Conservation (phyloP, 1,140 invertebrate genomes). For the Chelonus insularis region DNA sequence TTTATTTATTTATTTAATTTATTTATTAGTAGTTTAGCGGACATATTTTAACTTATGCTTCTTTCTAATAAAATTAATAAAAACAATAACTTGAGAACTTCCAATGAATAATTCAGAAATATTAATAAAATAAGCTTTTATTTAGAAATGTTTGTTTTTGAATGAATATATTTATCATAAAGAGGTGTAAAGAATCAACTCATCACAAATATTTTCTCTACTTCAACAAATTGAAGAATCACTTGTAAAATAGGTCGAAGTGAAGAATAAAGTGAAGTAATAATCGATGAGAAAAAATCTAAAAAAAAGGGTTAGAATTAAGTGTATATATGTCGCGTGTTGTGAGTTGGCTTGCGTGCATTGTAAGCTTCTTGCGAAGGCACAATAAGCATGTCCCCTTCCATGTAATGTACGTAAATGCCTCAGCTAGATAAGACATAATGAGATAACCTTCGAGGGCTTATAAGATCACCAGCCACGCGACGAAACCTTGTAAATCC, state of each 20-base stretch:
- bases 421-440: slow-evolving; percentile 37
- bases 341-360: slow-evolving; percentile 25
- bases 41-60: no score
- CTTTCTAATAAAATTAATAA: neutral
- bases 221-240: no score
- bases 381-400: slow-evolving; percentile 10
- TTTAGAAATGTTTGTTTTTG: no score
- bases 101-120: neutral
- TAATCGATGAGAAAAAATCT: neutral
- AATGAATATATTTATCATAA: no score
- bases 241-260: slow-evolving; percentile 19
- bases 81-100: neutral
- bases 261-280: slow-evolving; percentile 23
- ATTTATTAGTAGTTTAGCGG: no score
- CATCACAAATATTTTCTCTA: no score
- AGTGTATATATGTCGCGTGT: slow-evolving; percentile 27
- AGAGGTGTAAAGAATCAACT: no score
- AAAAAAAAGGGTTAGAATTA: slow-evolving; percentile 8
- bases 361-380: slow-evolving; percentile 26
- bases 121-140: neutral
- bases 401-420: slow-evolving; percentile 25
- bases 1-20: no score
- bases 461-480: slow-evolving; percentile 40
- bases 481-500: slow-evolving; percentile 41
- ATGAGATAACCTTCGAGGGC: slow-evolving; percentile 38